Base-by-base conservation (phyloP, 1,140 invertebrate genomes). In the Saccostrea echinata region DNA sequence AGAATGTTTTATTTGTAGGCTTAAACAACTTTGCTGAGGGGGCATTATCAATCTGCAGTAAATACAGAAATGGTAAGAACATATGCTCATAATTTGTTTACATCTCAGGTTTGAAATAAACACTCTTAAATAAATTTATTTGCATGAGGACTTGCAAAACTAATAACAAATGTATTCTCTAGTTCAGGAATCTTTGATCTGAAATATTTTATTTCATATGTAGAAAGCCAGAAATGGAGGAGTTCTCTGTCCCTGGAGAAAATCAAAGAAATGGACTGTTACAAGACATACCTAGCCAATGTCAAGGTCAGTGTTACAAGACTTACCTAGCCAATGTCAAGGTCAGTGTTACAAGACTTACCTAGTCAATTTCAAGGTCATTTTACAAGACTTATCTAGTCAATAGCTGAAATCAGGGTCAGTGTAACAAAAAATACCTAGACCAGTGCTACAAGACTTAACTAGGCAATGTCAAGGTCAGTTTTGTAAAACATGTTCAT, bases 21-120 rank as follows among this genome's bases (percentile, higher is more conserved):
- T 86, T 92, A 21, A 92, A 92, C 61, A 92, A 91, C 83, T 92
- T 88, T 92, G 92, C 92, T 55, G 91, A 90, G 82, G 92, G 92
- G 43, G 92, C 92, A 43, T 53, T 92, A 55, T 71, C 86, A n/a
- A 68, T 92, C 13, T 92, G 91, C 61, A 90, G 85, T 85, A 57
- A 76, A 53, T 85, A 91, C 55, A 91, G 88, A 89, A 92, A 92
- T 92, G 92, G 92, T 92, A 92, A 88, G 90, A 30, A 43, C 18
- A 61, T 57, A 43, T 4, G 9, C 43, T 8, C 43, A 43, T 43
- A 8, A 9, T 43, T 43, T 43, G 43, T 43, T 43, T 43, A 43
- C 43, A n/a, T 43, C 9, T 43, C 6, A 8, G 43, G 43, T 43
- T 43, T 43, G 43, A 43, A 43, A 43, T 43, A 43, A 43, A 9